Evolutionary conservation across 2,888 invertebrate species (phyloP), one percentile per base, ranked within the genome.

Genomic region (Tenthredo distinguenda): DNA sequence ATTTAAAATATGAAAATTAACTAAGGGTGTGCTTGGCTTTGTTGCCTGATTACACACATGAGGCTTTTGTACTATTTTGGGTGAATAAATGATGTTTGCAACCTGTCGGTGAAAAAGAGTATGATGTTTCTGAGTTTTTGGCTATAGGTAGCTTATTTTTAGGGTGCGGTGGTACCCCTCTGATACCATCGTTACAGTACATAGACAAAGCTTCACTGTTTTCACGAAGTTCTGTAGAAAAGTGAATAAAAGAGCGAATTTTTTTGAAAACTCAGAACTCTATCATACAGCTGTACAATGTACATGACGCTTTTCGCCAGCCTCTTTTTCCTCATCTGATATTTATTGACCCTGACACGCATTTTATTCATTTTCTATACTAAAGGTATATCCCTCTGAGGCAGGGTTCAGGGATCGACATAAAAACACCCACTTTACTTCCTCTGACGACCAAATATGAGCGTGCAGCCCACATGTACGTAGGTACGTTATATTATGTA

Each of bases 331-430:
- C 62, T 26, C 62, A 62, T 62, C 62, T 10, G 26, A 43, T 74
- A 74, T 74, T 43, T 21, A 74, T 68, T 43, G 72, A 74, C 21
- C 43, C 15, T 37, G 72, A 31, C 40, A 74, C 21, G 72, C 21
- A 31, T 74, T 43, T 43, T 43, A 74, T 74, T 40, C 43, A 74
- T 74, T 74, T 43, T n/a, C 72, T 74, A 43, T 21, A n/a, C 12
- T n/a, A 71, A 18, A 37, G 71, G 12, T 31, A 15, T 68, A 68
- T 15, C 10, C 37, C 37, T 18, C 37, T 34, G 71, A 71, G 15
- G 34, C 71, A 71, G 26, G 71, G 71, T 37, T 71, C 37, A 37
- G 26, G 71, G 71, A 37, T 37, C n/a, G 71, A 71, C 71, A 37
- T 71, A 71, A 71, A 71, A 71, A 71, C 9, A 37, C 18, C 26